Conservation (phyloP, 2,888 invertebrate genomes). For the Dicycla oo region DNA sequence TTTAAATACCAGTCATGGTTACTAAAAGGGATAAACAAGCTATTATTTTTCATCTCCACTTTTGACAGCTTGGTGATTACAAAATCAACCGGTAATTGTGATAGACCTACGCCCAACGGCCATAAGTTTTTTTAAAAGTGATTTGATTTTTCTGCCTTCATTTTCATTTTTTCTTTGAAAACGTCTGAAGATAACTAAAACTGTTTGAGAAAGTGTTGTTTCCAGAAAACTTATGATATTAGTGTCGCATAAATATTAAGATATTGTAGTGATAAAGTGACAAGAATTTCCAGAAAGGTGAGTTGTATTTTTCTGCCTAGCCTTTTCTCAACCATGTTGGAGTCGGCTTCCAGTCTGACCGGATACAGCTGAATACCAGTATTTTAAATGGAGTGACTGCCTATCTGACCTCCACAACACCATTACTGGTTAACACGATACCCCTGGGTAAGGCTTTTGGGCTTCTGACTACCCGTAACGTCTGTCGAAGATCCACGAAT, state of each 20-base stretch:
- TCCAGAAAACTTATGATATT: background rate
- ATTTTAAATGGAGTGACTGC: too few species aligned
- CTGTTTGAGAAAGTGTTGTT: constrained; percentile 1
- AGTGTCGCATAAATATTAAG: background rate
- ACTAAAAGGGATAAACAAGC: background rate
- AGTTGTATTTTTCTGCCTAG: background rate
- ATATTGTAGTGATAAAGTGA: background rate
- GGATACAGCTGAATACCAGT: background rate
- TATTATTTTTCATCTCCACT: background rate
- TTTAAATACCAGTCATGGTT: background rate
- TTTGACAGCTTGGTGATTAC: too few species aligned
- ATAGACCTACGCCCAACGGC: too few species aligned
- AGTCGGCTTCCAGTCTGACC: background rate
- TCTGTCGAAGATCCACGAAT: background rate
- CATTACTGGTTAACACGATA: too few species aligned
- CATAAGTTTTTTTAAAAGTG: background rate
- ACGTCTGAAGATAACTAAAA: accelerated
- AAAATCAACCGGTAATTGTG: background rate
- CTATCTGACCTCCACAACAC: background rate
- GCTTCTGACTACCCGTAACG: too few species aligned
- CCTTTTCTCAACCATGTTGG: background rate
- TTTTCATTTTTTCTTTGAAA: too few species aligned
- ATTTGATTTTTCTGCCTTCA: background rate
- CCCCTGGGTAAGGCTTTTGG: too few species aligned
- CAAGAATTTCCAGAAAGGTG: constrained; percentile 9